phyloP scores from a whole-genome alignment of 2,113 vertebrate species.

The Edolisoma coerulescens region DNA sequence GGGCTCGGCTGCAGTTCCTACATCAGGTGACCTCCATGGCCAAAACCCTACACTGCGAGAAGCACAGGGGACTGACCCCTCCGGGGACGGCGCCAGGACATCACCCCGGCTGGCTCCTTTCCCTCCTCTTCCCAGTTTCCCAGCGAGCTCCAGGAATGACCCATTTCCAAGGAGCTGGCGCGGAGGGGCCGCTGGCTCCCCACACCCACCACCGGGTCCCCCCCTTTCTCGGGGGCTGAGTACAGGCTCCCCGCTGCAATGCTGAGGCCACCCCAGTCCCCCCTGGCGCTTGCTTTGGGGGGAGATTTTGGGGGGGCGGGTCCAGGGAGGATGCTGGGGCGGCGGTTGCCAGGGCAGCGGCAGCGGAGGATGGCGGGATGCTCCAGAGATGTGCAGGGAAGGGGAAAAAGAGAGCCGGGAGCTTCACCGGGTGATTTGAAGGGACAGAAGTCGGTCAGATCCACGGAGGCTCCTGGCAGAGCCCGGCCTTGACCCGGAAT shows the following conservation, averaged over 20 bases:
- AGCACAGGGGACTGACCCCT: background rate
- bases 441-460: slow-evolving; percentile 5
- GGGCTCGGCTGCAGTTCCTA: rapidly evolving
- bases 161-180: background rate
- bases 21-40: rapidly evolving
- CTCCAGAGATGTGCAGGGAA: slow-evolving; percentile 74
- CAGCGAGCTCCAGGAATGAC: background rate
- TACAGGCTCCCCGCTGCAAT: background rate
- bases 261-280: background rate
- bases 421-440: background rate
- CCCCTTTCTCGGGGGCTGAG: background rate
- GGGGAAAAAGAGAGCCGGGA: slow-evolving; percentile 30
- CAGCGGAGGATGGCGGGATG: slow-evolving; percentile 78
- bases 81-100: rapidly evolving
- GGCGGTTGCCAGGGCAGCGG: slow-evolving; percentile 73
- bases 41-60: background rate
- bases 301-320: background rate
- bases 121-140: background rate
- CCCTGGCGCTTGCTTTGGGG: background rate
- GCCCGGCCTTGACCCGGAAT: background rate
- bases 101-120: background rate
- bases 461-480: background rate
- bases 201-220: background rate
- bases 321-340: slow-evolving; percentile 40
- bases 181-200: background rate